Conservation (phyloP, 2,113 vertebrate genomes). For the Ageneiosus marmoratus region DNA sequence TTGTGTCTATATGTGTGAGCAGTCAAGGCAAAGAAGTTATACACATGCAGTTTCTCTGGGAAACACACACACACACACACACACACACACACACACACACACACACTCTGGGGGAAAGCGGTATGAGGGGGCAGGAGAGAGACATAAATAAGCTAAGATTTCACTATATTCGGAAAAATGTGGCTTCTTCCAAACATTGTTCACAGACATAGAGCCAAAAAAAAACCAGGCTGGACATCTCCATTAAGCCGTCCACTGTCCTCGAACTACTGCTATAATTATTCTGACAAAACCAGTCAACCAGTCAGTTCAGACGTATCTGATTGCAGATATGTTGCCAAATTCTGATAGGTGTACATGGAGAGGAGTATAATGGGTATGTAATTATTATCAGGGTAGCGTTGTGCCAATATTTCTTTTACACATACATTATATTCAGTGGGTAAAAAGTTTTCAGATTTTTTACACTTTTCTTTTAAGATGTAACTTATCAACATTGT, state of each 20-base stretch:
- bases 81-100: conserved; percentile 41
- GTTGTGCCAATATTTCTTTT: neutral
- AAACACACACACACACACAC: conserved; percentile 60
- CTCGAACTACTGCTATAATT: neutral
- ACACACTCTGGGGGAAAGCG: conserved; percentile 62
- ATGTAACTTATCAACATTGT: too few species aligned
- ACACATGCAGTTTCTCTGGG: conserved; percentile 66
- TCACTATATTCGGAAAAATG: conserved; percentile 61
- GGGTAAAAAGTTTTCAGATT: neutral
- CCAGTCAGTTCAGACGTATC: neutral
- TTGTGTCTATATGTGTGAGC: conserved; percentile 16
- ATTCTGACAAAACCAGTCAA: neutral
- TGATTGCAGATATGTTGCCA: neutral
- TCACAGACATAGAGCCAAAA: conserved; percentile 58
- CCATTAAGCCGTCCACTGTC: conserved; percentile 10
- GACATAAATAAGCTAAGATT: conserved; percentile 63
- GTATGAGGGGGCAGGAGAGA: conserved; percentile 61
- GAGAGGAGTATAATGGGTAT: neutral
- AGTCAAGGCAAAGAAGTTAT: conserved; percentile 1
- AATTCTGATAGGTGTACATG: neutral
- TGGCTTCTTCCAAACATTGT: conserved; percentile 47
- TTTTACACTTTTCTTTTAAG: neutral
- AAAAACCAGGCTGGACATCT: conserved; percentile 30
- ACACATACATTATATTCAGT: neutral
- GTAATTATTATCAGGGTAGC: neutral